Conservation (phyloP, 2,888 invertebrate species). For the Urechis unicinctus region DNA sequence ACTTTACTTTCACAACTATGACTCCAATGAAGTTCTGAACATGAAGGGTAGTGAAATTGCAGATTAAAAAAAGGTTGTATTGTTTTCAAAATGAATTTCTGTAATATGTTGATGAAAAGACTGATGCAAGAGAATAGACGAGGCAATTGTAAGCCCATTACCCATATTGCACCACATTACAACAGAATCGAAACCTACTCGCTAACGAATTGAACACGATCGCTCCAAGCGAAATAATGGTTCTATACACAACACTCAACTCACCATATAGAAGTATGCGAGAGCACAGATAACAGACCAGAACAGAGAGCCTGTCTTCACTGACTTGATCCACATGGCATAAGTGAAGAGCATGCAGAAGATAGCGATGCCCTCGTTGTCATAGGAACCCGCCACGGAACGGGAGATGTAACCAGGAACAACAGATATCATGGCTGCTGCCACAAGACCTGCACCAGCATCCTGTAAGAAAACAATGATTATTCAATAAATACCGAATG, state of each 20-base stretch:
- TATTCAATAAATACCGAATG: too few relatives aligned
- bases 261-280: constrained; percentile 97
- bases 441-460: constrained; percentile 86
- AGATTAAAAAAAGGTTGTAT: too few relatives aligned
- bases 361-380: constrained; percentile 95
- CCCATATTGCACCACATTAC: too few relatives aligned
- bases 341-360: constrained; percentile 98
- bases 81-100: too few relatives aligned
- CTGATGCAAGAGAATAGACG: too few relatives aligned
- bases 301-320: constrained; percentile 87
- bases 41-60: constrained; percentile 42
- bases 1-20: background rate
- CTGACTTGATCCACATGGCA: constrained; percentile 94
- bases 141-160: too few relatives aligned
- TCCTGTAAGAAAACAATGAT: constrained; percentile 56
- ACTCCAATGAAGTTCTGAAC: background rate
- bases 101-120: too few relatives aligned
- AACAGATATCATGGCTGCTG: constrained; percentile 90
- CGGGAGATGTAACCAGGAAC: constrained; percentile 90
- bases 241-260: constrained; percentile 23
- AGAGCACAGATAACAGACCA: constrained; percentile 85
- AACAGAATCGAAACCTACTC: too few relatives aligned
- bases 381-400: constrained; percentile 95
- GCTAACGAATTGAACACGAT: too few relatives aligned
- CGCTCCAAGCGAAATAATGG: too few relatives aligned